Evolutionary conservation across 2,797 vertebrate genomes (phyloP), one percentile per base, ranked within the genome.

Genomic region (Leptodactylus fallax): DNA sequence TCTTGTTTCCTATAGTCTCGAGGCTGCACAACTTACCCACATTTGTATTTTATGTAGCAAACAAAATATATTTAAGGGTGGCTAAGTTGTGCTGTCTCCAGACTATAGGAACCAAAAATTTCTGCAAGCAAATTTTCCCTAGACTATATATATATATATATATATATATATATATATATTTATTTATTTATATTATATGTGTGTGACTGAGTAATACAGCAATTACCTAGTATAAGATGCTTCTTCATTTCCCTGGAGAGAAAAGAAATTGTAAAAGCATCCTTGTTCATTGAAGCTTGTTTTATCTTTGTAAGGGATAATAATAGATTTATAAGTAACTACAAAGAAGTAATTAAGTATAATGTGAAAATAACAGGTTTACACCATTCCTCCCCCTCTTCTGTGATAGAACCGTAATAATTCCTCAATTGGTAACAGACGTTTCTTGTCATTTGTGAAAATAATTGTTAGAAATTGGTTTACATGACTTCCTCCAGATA

Each of bases 351-450:
- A 72, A 72, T 83, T 83, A 83, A 83, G 67, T 8, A 14, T 83
- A 74, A 83, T 72, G 81, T 72, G 81, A 83, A 83, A 83, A 83
- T 83, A 83, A 83, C 51, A 74, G 81, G 67, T 72, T 83, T 83
- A 45, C 81, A 72, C 53, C 16, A 27, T 53, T 6, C 49, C 53
- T 4, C 7, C 16, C 72, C 19, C 16, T 49, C 49, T 56, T 83
- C 19, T 72, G 27, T 58, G 19, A 25, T 72, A 72, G 25, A 83
- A n/a, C 17, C 25, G 7, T 71, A 83, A 83, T 83, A 71, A 83
- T 71, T 47, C 23, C 25, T 72, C 51, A 72, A n/a, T 45, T 83
- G 69, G 65, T 72, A n/a, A 72, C 12, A 72, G 27, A 58, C 25
- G 69, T 83, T 71, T 72, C 25, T 83, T 17, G 6, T 25, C 81